These are phyloP conservation scores for Mohoua ochrocephala DNA, from an alignment of 2,113 vertebrate species.

Conservation along the genomic window DNA sequence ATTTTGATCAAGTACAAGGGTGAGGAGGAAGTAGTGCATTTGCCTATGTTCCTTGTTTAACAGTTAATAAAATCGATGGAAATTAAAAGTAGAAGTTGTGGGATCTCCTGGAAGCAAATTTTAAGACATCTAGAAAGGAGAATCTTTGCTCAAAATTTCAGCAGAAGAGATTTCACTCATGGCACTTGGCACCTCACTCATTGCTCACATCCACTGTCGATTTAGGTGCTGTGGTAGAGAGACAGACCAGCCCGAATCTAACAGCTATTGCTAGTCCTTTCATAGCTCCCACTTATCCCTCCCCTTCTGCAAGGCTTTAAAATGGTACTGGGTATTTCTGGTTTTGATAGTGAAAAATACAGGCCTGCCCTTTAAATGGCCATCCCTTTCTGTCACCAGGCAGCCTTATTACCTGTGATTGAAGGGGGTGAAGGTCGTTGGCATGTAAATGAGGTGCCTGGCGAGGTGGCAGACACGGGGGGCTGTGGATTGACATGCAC, in stretches of 20 bases:
- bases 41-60: neutral
- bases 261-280: neutral
- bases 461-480: slow-evolving; percentile 2
- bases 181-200: fast-evolving
- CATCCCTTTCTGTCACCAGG: neutral
- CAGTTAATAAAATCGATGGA: neutral
- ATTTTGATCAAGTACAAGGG: neutral
- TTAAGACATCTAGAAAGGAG: neutral
- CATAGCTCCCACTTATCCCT: neutral
- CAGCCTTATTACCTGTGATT: neutral
- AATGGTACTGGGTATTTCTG: neutral
- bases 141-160: neutral
- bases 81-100: neutral
- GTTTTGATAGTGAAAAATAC: neutral
- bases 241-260: neutral
- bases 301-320: neutral
- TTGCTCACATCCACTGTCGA: neutral
- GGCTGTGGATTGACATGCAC: slow-evolving; percentile 12
- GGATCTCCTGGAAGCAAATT: neutral
- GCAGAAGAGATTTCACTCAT: neutral
- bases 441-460: neutral
- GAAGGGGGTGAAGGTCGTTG: neutral
- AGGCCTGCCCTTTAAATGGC: neutral
- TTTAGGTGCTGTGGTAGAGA: neutral
- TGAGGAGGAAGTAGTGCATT: neutral